These are phyloP conservation scores for Prionailurus bengalensis DNA, from an alignment of 2,113 vertebrate genomes.

Conservation along the genomic window DNA sequence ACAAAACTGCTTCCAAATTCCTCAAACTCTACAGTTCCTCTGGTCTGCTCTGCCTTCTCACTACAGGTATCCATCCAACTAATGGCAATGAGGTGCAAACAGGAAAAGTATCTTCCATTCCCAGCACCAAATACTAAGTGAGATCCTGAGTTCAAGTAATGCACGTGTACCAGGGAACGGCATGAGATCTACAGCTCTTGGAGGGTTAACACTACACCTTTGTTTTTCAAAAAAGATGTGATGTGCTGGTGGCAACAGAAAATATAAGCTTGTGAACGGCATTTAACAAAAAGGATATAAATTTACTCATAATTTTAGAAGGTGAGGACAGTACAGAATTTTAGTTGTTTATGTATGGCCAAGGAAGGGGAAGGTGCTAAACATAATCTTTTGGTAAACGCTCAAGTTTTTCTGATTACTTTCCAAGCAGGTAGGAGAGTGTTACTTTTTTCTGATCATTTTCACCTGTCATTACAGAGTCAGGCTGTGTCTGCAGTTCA, in stretches of 20 bases:
- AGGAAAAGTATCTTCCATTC: not conserved
- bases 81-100: not conserved
- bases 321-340: not conserved
- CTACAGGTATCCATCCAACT: not conserved
- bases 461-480: constrained; percentile 42
- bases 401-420: not conserved
- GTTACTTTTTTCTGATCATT: constrained; percentile 46
- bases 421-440: constrained; percentile 20
- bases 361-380: not conserved
- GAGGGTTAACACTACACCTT: constrained; percentile 13
- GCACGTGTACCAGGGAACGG: not conserved
- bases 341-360: constrained; percentile 9
- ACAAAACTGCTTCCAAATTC: constrained; percentile 45
- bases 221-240: constrained; percentile 58
- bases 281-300: constrained; percentile 40
- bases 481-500: constrained; percentile 53
- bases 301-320: constrained; percentile 64
- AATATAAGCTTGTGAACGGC: not conserved
- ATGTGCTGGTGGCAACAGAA: constrained; percentile 32
- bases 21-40: constrained; percentile 16
- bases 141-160: constrained; percentile 42
- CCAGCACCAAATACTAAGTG: constrained; percentile 41
- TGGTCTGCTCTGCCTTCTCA: not conserved
- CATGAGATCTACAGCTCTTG: constrained; percentile 32
- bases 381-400: not conserved